Percentiles rank a stretch among this genome's conserved stretches.
These are phyloP conservation scores for Holothuria glaberrima DNA, from an alignment of 35 echinoderm and acorn worm species.

Conservation along the genomic window DNA sequence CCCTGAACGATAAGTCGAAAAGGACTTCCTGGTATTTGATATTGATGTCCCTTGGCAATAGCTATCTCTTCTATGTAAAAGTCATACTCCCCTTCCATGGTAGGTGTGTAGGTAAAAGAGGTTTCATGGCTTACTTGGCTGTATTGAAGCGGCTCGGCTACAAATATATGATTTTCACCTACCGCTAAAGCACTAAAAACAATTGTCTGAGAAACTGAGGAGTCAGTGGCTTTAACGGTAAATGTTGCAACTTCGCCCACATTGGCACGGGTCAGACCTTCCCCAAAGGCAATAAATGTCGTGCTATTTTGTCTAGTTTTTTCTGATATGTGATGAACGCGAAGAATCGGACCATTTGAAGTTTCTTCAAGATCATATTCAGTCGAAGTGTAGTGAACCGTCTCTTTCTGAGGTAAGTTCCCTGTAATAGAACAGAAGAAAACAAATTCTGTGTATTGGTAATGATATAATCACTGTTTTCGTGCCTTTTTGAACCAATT, in stretches of 20 bases:
- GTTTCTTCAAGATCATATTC: too few relatives aligned
- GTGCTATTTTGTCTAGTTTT: too few relatives aligned
- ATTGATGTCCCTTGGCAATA: not conserved
- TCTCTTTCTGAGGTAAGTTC: too few relatives aligned
- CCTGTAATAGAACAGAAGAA: too few relatives aligned
- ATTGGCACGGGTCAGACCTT: not conserved
- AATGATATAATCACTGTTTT: too few relatives aligned
- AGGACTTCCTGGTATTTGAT: too few relatives aligned
- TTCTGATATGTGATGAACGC: too few relatives aligned
- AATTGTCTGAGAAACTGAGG: not conserved
- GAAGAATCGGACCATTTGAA: too few relatives aligned
- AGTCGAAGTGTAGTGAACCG: too few relatives aligned
- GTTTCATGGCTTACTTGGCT: not conserved
- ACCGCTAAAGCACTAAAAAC: conserved; percentile 41
- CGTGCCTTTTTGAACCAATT: too few relatives aligned
- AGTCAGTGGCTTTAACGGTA: not conserved
- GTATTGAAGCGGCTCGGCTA: too few relatives aligned
- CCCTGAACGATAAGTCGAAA: not conserved
- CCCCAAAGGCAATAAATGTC: not conserved
- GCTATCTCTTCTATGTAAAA: conserved; percentile 15
- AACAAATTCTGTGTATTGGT: too few relatives aligned
- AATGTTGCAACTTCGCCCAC: not conserved
- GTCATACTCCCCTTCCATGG: conserved; percentile 8
- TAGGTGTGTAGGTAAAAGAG: conserved; percentile 14
- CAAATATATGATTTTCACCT: conserved; percentile 12